Evolutionary conservation across 2,113 vertebrate genomes (phyloP).

Genomic region (Monarcha castaneiventris): DNA sequence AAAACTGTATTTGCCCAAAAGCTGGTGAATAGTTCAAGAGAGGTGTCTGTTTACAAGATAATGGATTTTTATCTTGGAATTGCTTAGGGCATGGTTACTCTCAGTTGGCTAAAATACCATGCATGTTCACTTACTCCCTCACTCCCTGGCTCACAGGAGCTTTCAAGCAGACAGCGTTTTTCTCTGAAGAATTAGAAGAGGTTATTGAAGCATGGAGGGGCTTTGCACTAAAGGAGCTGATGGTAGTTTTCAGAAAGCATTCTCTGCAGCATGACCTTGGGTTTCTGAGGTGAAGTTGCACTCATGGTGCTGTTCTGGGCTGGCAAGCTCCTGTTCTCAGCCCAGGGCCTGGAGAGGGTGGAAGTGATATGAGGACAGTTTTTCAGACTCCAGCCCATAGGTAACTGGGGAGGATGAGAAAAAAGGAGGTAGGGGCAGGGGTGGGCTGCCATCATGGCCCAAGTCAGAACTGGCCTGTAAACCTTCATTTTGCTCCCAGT

Average conservation of each 20-base stretch:
- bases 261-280: background rate
- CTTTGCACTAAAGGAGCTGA: background rate
- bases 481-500: background rate
- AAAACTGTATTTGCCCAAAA: background rate
- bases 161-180: background rate
- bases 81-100: background rate
- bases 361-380: background rate
- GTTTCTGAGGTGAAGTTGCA: background rate
- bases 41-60: background rate
- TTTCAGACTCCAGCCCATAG: background rate
- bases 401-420: background rate
- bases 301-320: background rate
- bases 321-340: background rate
- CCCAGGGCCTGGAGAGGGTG: background rate
- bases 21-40: background rate
- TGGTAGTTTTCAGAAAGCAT: background rate
- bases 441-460: background rate
- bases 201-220: background rate
- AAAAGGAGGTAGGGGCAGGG: background rate
- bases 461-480: background rate
- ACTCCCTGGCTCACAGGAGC: accelerated
- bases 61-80: background rate
- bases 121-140: background rate
- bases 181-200: background rate
- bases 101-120: background rate